A percentile compares a stretch with the other conserved stretches of the same genome.
Conservation (phyloP, 1,140 invertebrate genomes). For the Helicorthomorpha holstii region DNA sequence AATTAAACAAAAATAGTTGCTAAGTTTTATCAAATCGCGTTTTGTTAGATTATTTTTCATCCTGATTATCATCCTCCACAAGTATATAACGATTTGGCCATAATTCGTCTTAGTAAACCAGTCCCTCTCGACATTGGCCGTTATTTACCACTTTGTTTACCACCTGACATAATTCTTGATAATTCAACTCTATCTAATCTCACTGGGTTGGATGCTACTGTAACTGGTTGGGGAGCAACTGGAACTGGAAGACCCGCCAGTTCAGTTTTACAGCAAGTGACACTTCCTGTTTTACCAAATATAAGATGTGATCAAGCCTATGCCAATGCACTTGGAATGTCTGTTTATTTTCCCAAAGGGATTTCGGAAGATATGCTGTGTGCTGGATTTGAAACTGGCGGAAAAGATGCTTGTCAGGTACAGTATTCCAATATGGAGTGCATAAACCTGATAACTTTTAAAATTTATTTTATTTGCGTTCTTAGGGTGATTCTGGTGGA, state of each 20-base stretch:
- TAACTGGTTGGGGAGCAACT: conserved; percentile 63
- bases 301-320: neutral
- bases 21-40: neutral
- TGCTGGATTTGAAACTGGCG: conserved; percentile 53
- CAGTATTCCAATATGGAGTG: neutral
- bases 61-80: neutral
- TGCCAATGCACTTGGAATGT: neutral
- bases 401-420: conserved; percentile 56
- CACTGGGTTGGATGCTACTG: conserved; percentile 74
- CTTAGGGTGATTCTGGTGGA: conserved; percentile 9
- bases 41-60: neutral
- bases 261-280: neutral
- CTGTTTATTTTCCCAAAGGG: neutral
- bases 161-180: neutral
- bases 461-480: neutral
- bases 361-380: conserved; percentile 73
- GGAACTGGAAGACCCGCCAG: neutral
- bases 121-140: neutral
- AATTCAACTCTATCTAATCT: too few species aligned
- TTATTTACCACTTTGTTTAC: conserved; percentile 53
- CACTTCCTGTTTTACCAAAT: neutral
- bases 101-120: conserved; percentile 53
- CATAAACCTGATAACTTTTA: neutral
- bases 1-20: neutral
- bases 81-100: conserved; percentile 55